These are phyloP conservation scores for Bos javanicus DNA, from an alignment of 2,113 vertebrate genomes.

Conservation along the genomic window DNA sequence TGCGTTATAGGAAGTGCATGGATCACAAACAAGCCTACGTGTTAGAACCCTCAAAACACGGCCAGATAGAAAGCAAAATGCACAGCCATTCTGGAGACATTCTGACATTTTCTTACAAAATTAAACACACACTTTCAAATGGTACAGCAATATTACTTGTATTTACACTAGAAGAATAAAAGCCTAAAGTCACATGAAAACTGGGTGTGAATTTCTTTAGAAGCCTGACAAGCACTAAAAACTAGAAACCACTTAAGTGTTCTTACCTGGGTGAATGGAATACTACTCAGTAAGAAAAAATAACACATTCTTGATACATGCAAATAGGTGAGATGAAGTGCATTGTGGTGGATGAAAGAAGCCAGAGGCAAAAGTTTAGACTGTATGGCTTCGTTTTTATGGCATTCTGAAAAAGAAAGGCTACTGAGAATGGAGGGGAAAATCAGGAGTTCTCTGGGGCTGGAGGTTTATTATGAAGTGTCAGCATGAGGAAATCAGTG, in stretches of 20 bases:
- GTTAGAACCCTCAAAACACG: neutral
- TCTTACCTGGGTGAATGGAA: neutral
- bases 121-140: neutral
- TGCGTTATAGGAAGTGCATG: accelerated
- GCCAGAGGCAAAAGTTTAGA: too few relatives aligned
- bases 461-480: accelerated
- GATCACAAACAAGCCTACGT: neutral
- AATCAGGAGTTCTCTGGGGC: neutral
- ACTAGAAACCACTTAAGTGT: too few relatives aligned
- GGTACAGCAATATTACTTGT: neutral
- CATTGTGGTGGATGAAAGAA: accelerated
- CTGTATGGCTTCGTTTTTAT: accelerated
- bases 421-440: neutral
- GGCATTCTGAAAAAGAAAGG: neutral
- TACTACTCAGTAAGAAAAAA: neutral
- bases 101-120: neutral
- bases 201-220: neutral
- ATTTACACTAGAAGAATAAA: neutral
- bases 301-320: accelerated
- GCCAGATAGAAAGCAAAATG: neutral
- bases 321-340: neutral
- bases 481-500: neutral
- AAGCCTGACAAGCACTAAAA: neutral
- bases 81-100: neutral
- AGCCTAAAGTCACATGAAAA: neutral